phyloP scores from a whole-genome alignment of 2,888 invertebrate species.

The Trimorus sp. region DNA sequence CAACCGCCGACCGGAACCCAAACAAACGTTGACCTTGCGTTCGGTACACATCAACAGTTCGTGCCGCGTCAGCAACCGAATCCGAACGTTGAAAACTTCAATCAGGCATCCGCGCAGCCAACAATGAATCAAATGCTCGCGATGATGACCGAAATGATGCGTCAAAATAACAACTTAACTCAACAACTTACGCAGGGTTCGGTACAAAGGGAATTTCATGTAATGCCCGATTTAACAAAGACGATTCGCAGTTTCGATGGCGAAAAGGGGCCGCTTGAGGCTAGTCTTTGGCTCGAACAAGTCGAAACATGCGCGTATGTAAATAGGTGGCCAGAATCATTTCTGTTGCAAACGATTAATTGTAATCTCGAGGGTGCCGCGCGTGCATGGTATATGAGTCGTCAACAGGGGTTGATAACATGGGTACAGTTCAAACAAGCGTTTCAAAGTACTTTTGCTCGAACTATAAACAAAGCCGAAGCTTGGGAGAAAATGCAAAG shows the following conservation, averaged over 20 bases:
- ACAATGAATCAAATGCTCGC: neutral
- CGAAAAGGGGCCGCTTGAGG: neutral
- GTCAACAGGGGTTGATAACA: slow-evolving; percentile 35
- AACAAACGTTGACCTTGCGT: no score
- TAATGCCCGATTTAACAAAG: neutral
- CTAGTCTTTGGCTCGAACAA: no score
- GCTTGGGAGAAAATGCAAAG: slow-evolving; percentile 56
- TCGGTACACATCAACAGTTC: no score
- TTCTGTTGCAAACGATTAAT: slow-evolving; percentile 51
- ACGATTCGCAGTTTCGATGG: neutral
- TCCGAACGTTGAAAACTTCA: neutral
- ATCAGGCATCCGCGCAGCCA: neutral
- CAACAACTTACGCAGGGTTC: neutral
- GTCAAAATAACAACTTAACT: neutral
- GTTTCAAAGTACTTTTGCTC: slow-evolving; percentile 48
- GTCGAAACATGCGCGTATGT: no score
- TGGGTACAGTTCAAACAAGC: slow-evolving; percentile 50
- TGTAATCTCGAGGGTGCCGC: slow-evolving; percentile 54
- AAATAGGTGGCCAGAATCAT: slow-evolving; percentile 20
- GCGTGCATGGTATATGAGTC: slow-evolving; percentile 48
- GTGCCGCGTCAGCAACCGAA: neutral
- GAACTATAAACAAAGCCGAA: slow-evolving; percentile 40
- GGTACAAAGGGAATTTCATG: neutral
- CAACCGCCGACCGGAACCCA: no score
- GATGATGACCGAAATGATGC: neutral